A percentile compares a stretch with the other conserved stretches of the same genome.
Conservation (phyloP, 2,888 invertebrate genomes). For the Drosophila rubida region DNA sequence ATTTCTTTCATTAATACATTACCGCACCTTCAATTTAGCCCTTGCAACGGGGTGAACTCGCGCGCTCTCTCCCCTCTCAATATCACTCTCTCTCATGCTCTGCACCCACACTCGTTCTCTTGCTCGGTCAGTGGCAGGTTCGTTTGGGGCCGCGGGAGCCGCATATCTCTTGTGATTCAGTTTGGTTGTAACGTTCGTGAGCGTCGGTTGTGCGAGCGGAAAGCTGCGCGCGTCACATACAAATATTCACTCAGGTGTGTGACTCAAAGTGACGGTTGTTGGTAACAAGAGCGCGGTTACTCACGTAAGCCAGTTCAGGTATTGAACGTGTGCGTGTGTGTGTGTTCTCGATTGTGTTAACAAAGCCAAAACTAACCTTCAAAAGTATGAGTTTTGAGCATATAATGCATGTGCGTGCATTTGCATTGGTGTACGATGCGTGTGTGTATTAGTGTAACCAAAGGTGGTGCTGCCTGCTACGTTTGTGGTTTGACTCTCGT, state of each 20-base stretch:
- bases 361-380: constrained; percentile 45
- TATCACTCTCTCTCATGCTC: constrained; percentile 5
- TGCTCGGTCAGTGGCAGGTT: constrained; percentile 19
- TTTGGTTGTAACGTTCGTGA: constrained; percentile 62
- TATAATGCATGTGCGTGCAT: constrained; percentile 28
- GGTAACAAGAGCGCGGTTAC: constrained; percentile 61
- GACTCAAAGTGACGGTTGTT: constrained; percentile 55
- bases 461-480: constrained; percentile 25
- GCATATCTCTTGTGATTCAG: constrained; percentile 63
- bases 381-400: constrained; percentile 24
- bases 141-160: constrained; percentile 15
- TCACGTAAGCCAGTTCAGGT: constrained; percentile 41
- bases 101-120: constrained; percentile 34
- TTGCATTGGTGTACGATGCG: constrained; percentile 24
- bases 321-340: constrained; percentile 3
- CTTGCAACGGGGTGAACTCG: neutral
- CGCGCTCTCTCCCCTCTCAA: constrained; percentile 2
- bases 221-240: constrained; percentile 69
- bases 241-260: constrained; percentile 53
- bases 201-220: constrained; percentile 55
- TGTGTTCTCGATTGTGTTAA: constrained; percentile 40
- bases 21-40: neutral
- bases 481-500: constrained; percentile 25
- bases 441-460: constrained; percentile 53
- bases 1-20: neutral